These are phyloP conservation scores for Drosophila quinaria DNA, from an alignment of 2,888 invertebrate species.

Conservation along the genomic window DNA sequence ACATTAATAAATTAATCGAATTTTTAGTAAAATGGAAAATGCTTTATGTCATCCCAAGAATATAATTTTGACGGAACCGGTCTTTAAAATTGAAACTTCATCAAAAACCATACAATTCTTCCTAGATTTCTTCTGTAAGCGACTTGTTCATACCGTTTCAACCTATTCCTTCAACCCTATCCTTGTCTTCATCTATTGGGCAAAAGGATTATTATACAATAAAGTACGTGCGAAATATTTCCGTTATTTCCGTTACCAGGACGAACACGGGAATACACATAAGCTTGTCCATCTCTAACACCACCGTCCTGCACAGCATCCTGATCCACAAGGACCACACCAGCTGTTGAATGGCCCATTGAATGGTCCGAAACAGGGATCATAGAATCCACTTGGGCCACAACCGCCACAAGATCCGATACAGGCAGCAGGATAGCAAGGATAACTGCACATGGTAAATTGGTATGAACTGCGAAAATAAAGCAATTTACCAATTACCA, in stretches of 20 bases:
- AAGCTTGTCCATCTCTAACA: slow-evolving; percentile 12
- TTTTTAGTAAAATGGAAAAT: not conserved
- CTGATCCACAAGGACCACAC: slow-evolving; percentile 45
- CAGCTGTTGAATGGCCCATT: slow-evolving; percentile 49
- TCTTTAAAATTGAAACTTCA: not conserved
- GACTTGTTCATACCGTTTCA: slow-evolving; percentile 8
- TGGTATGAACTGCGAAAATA: slow-evolving; percentile 23
- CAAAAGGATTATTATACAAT: not conserved
- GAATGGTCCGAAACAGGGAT: slow-evolving; percentile 51
- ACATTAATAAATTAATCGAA: too few relatives aligned
- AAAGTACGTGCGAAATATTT: not conserved
- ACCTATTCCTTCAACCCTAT: not conserved
- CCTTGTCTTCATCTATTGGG: not conserved
- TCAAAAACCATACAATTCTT: slow-evolving; percentile 11
- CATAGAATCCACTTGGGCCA: slow-evolving; percentile 64
- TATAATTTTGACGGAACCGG: slow-evolving; percentile 1
- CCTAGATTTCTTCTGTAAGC: slow-evolving; percentile 52
- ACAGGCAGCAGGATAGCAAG: slow-evolving; percentile 61
- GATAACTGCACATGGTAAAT: slow-evolving; percentile 48
- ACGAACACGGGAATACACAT: not conserved
- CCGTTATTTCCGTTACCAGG: not conserved
- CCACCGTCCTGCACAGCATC: slow-evolving; percentile 54
- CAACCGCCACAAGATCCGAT: slow-evolving; percentile 57
- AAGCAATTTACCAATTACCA: not conserved
- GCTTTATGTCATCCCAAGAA: not conserved